Percentiles rank a stretch among this genome's conserved stretches.
phyloP scores from a whole-genome alignment of 1,140 invertebrate genomes.

The Helicoverpa armigera region DNA sequence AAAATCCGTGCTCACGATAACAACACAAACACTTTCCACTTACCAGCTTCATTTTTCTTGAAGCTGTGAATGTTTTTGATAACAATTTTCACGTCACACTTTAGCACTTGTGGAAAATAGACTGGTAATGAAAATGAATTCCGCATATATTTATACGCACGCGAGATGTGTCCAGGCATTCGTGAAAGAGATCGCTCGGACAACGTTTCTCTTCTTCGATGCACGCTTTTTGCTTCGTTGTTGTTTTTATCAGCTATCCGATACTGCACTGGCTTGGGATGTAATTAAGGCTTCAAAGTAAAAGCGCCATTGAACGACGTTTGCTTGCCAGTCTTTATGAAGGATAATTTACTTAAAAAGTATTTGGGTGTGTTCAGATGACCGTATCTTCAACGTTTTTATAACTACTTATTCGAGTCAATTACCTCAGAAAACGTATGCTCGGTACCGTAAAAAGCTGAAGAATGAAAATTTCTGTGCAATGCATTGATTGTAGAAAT shows the following conservation, averaged over 20 bases:
- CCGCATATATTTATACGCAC: slow-evolving; percentile 85
- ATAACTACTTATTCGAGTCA: background rate
- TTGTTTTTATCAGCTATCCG: slow-evolving; percentile 38
- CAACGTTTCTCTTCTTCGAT: slow-evolving; percentile 73
- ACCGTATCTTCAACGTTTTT: background rate
- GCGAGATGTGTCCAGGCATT: slow-evolving; percentile 80
- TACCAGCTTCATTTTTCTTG: slow-evolving; percentile 82
- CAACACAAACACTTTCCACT: slow-evolving; percentile 69
- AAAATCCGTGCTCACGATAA: slow-evolving; percentile 60
- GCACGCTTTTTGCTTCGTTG: slow-evolving; percentile 36
- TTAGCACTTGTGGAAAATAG: slow-evolving; percentile 74
- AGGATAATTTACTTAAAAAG: slow-evolving; percentile 21
- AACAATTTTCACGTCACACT: slow-evolving; percentile 73
- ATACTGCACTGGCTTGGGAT: background rate
- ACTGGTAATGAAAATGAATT: slow-evolving; percentile 86
- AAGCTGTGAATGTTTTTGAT: slow-evolving; percentile 66
- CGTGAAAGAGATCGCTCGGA: slow-evolving; percentile 81
- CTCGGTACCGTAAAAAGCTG: background rate
- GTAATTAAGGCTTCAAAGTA: slow-evolving; percentile 24
- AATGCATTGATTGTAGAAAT: background rate
- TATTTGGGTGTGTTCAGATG: background rate
- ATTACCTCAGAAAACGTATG: slow-evolving; percentile 25
- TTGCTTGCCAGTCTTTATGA: background rate
- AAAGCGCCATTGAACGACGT: slow-evolving; percentile 27
- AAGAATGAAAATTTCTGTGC: slow-evolving; percentile 41